Base-by-base conservation (phyloP, 2,888 invertebrate species). In the Pseudoips prasinana region DNA sequence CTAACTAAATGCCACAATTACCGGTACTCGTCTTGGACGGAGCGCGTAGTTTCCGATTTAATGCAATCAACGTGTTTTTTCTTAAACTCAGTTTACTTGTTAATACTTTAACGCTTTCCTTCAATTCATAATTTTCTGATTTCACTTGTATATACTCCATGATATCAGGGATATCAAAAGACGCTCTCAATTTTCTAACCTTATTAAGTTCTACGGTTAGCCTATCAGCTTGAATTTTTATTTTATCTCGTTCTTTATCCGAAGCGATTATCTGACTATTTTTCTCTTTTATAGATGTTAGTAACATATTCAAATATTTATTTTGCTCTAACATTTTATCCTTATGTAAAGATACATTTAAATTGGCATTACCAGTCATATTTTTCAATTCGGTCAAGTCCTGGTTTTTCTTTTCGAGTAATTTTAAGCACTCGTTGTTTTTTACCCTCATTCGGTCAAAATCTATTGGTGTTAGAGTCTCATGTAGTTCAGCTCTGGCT, bases 401-500 rank as follows among this genome's bases (percentile, higher is more conserved):
- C 1, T 57, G 51, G 25, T 83, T 73, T 52, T 91, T 91, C 17
- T 81, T 75, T 3, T 91, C 91, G 20, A 92, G 90, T 1, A 73
- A 64, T 28, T 72, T 67, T 7, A 74, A 25, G 26, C 87, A 86
- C 50, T 89, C 83, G 5, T 81, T 53, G 51, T 91, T 92, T 53
- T 91, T 90, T 10, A 92, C 92, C 44, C 81, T 79, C 7, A 92
- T 52, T 51, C 91, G 89, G 25, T 92, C 89, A 46, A 92, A 92
- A 60, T 93, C 93, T 0, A 92, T 89, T 0, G 90, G 86, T 28
- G 89, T 77, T 1, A 92, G 63, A 25, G 80, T 86, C 39, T 91
- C 90, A 7, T 90, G 90, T 0, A 92, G 56, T 58, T 91, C 91
- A n/a, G 83, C 78, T 44, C 91, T 90, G 5, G 89, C 78, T 14